phyloP scores from a whole-genome alignment of 2,888 invertebrate species.

The Dyspetes luteomarginatus region DNA sequence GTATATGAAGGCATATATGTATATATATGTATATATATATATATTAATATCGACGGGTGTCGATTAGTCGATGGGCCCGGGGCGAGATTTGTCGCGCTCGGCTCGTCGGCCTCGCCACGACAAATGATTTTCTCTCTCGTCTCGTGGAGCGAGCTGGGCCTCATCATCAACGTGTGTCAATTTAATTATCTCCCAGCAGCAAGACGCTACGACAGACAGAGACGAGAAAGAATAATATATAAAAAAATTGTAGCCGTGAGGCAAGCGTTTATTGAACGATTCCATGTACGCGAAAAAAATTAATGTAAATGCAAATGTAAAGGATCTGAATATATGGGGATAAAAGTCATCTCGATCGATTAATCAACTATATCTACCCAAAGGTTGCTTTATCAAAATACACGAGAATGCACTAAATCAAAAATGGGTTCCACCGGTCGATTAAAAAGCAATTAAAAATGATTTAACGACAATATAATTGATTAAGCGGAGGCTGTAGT shows the following conservation, averaged over 20 bases:
- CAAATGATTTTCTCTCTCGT: conserved; percentile 71
- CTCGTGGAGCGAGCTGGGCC: conserved; percentile 13
- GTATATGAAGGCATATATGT: conserved; percentile 14
- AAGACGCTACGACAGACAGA: conserved; percentile 13
- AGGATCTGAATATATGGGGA: not conserved
- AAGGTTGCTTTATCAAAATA: not conserved
- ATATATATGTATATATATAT: conserved; percentile 10
- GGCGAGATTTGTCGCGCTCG: conserved; percentile 76
- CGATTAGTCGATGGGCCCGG: conserved; percentile 75
- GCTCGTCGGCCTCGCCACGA: conserved; percentile 74
- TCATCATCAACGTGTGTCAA: conserved; percentile 31
- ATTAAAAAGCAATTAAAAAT: not conserved
- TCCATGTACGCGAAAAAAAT: too few species aligned
- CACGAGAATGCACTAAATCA: not conserved
- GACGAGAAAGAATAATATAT: conserved; percentile 29
- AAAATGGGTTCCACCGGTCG: not conserved
- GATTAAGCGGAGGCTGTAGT: too few species aligned
- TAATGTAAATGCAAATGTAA: not conserved
- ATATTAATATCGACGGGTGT: conserved; percentile 71
- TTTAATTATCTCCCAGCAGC: conserved; percentile 8
- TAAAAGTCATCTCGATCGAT: not conserved
- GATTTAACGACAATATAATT: not conserved
- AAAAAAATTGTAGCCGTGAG: not conserved
- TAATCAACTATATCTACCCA: not conserved
- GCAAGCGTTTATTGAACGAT: conserved; percentile 27